Conservation (phyloP, 53 echinoderm and acorn worm species). For the Actinopyga echinites region DNA sequence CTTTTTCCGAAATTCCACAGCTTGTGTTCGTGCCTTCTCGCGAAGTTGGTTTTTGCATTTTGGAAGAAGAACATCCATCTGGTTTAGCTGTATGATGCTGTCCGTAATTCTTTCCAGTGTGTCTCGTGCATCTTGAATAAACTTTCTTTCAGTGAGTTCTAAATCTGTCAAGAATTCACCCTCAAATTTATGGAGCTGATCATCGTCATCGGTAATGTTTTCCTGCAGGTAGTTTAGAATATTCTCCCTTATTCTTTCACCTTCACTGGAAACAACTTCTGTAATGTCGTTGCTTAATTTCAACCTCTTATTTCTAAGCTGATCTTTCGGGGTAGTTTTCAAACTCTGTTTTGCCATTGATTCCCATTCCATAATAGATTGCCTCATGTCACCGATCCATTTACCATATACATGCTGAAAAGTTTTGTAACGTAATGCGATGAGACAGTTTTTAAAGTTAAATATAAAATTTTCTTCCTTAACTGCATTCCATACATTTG, state of each 20-base stretch:
- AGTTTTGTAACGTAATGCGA: not conserved
- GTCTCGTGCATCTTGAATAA: not conserved
- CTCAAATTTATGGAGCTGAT: slow-evolving; percentile 16
- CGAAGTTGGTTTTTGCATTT: slow-evolving; percentile 19
- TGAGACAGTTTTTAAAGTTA: not conserved
- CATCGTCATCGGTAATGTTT: slow-evolving; percentile 9
- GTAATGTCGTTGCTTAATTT: not conserved
- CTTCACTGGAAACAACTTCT: not conserved
- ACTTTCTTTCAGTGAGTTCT: not conserved
- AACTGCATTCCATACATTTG: not conserved
- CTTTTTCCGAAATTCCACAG: not conserved
- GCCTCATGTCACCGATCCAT: slow-evolving; percentile 36
- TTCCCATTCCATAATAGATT: slow-evolving; percentile 24
- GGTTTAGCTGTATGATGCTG: not conserved
- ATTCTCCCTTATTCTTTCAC: not conserved
- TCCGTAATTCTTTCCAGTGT: not conserved
- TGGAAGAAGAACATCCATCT: slow-evolving; percentile 18
- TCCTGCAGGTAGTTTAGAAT: not conserved
- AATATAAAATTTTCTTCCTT: slow-evolving; percentile 37
- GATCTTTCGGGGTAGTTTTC: not conserved
- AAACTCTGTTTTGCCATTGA: not conserved
- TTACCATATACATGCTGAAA: slow-evolving; percentile 34
- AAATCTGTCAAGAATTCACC: slow-evolving; percentile 25
- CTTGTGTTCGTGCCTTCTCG: not conserved
- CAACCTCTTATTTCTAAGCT: not conserved